Conservation (phyloP, 2,888 invertebrate genomes). For the Prosapia bicincta region DNA sequence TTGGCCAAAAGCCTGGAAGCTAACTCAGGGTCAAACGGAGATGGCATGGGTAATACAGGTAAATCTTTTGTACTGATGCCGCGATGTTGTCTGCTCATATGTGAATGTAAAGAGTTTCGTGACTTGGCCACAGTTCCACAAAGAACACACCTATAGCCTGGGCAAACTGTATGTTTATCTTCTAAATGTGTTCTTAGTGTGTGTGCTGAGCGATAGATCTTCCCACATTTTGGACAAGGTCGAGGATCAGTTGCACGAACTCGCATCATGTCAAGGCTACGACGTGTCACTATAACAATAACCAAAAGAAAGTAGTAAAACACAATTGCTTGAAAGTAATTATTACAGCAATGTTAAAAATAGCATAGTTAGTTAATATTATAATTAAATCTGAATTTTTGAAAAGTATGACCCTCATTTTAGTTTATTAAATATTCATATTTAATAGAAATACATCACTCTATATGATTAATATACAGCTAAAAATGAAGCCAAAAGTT, state of each 20-base stretch:
- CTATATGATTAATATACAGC: too few species aligned
- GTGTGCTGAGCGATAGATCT: constrained; percentile 89
- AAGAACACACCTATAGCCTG: constrained; percentile 86
- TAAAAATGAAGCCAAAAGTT: too few species aligned
- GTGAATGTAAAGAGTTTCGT: constrained; percentile 86
- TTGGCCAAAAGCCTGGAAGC: constrained; percentile 78
- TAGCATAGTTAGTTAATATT: too few species aligned
- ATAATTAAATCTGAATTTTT: too few species aligned
- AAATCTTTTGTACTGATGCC: constrained; percentile 91
- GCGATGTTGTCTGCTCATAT: constrained; percentile 91
- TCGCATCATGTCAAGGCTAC: constrained; percentile 79
- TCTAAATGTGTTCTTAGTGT: constrained; percentile 87
- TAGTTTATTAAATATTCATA: too few species aligned
- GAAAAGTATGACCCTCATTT: too few species aligned
- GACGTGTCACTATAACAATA: constrained; percentile 59
- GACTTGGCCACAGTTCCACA: constrained; percentile 93
- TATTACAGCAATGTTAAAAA: too few species aligned
- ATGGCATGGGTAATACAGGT: constrained; percentile 89
- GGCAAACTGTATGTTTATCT: constrained; percentile 91
- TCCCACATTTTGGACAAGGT: constrained; percentile 90
- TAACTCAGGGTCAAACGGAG: constrained; percentile 85
- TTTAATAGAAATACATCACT: too few species aligned
- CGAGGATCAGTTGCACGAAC: constrained; percentile 89
- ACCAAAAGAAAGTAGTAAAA: too few species aligned
- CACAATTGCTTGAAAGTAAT: too few species aligned